Evolutionary conservation across 2,797 vertebrate species (phyloP).

Genomic region (Tenualosa thibaudeaui): DNA sequence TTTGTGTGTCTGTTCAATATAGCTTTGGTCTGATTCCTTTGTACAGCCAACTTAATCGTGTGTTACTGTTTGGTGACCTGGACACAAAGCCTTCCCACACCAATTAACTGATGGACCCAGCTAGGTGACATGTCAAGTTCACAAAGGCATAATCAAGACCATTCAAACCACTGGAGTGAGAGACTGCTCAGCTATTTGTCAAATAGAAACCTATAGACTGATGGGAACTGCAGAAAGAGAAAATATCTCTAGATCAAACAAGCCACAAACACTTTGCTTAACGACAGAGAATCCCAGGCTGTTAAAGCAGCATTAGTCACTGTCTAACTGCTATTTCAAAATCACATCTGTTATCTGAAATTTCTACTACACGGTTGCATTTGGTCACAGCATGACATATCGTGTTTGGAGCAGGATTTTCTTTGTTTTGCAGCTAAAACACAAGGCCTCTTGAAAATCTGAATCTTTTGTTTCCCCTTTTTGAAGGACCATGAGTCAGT

Average conservation of each 20-base stretch:
- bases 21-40: constrained; percentile 3
- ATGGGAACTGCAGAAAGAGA: background rate
- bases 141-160: constrained; percentile 65
- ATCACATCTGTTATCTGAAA: constrained; percentile 17
- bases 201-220: background rate
- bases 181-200: background rate
- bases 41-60: constrained; percentile 54
- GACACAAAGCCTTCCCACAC: constrained; percentile 55
- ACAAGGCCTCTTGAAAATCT: background rate
- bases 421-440: background rate
- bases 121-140: constrained; percentile 61
- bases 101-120: constrained; percentile 75
- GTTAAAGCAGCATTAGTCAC: background rate
- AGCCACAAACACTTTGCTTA: background rate
- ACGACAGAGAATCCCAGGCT: background rate
- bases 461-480: background rate
- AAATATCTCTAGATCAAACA: background rate
- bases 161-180: constrained; percentile 39
- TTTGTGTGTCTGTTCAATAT: constrained; percentile 20
- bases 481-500: constrained; percentile 14
- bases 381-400: background rate
- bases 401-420: background rate
- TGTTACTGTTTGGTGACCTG: constrained; percentile 71
- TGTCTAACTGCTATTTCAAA: background rate
- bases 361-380: background rate